Conservation (phyloP, 2,113 vertebrate species). For the Hyla sarda region DNA sequence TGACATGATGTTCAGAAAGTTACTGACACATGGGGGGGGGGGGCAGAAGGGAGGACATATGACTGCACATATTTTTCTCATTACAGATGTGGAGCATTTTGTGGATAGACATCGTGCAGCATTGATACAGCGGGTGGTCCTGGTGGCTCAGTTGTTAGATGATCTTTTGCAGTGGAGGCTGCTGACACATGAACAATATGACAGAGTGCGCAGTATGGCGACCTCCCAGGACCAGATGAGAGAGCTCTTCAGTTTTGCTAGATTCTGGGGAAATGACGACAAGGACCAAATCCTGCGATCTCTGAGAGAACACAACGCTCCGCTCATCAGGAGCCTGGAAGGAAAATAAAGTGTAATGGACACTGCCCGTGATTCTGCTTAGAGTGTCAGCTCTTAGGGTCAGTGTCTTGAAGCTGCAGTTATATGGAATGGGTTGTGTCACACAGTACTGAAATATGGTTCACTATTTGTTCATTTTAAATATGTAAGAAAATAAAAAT, state of each 20-base stretch:
- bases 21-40: too few relatives aligned
- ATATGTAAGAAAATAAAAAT: too few relatives aligned
- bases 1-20: too few relatives aligned
- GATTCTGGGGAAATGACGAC: not conserved
- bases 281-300: not conserved
- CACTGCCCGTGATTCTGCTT: too few relatives aligned
- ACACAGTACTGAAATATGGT: too few relatives aligned
- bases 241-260: not conserved
- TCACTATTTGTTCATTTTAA: too few relatives aligned
- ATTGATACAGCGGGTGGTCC: not conserved
- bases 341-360: not conserved
- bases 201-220: not conserved
- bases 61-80: too few relatives aligned
- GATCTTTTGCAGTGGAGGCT: not conserved
- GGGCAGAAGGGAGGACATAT: too few relatives aligned
- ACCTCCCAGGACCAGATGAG: constrained; percentile 1
- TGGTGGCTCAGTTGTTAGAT: constrained; percentile 24
- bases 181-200: not conserved
- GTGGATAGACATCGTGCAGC: not conserved
- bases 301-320: not conserved
- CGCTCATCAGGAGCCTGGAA: not conserved
- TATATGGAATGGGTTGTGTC: too few relatives aligned
- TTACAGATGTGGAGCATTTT: not conserved
- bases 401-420: too few relatives aligned
- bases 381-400: too few relatives aligned